Base-by-base conservation (phyloP, 2,797 vertebrate species). In the Spea hammondii region DNA sequence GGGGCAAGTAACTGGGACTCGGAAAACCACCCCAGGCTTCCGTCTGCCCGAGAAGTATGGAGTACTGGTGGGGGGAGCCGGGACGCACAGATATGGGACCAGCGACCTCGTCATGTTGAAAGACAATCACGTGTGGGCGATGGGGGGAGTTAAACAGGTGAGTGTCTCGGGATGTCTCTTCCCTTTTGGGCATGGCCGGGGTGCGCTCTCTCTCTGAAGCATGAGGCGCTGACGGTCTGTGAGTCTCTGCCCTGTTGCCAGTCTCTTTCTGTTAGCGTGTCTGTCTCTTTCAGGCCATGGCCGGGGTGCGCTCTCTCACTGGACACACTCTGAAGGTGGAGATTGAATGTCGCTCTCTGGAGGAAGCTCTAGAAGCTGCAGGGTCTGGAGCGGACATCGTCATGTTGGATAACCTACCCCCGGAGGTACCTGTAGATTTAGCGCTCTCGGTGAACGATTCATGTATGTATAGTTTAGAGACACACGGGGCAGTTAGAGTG, bases 11-110 rank as follows among this genome's bases (percentile, higher is more conserved):
- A 93, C 94, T 0, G 95, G 95, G 12, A 95, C 95, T 0, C 89
- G 95, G 14, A 96, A 96, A 85, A 96, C 95, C 76, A 95, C 94
- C 0, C 95, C 94, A 0, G 95, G 95, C n/a, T 96, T 96, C 87
- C 92, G 94, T 11, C 81, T 96, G 82, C 90, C 91, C 51, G 95
- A 96, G 89, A 96, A 96, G 83, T 94, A 95, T 0, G 92, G 91
- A 57, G 93, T 96, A 83, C 82, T 94, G 13, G 91, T 94, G 32
- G 95, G 95, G 0, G 91, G 92, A 0, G 92, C 89, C 0, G 90
- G 90, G 49, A 87, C 87, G 66, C 95, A 96, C 84, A 91, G 94
- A 17, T 92, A 93, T 0, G 93, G 95, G 81, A 87, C 95, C 77
- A 93, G 92, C 12, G 90, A 90, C 7, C 91, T 95, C 85, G 85